Base-by-base conservation (phyloP, 2,888 invertebrate species). In the Sinhomidia bicolor region DNA sequence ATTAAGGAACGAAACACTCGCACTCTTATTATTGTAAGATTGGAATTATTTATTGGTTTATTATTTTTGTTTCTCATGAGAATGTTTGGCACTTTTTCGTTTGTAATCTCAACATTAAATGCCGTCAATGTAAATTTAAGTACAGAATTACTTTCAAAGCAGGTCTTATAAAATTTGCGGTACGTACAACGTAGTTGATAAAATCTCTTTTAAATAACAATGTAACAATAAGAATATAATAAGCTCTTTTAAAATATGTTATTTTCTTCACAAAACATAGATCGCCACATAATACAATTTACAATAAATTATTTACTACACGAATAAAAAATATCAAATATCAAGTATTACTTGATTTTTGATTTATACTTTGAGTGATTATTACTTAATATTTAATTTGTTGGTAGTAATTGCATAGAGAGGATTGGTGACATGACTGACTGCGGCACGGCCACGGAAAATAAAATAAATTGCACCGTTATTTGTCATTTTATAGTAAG, bases 161-260 rank as follows among this genome's bases (percentile, higher is more conserved):
- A 47, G 44, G 44, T 47, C 10, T 47, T 47, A 47, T 47, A 47
- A 47, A 7, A 54, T 54, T 12, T 17, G 9, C 20, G 44, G 44
- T 47, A 54, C 54, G 54, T 54, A 54, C 17, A 54, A 54, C 54
- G 54, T 17, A 54, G 26, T 5, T 62, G 17, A 62, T 29, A 26
- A 62, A 32, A 29, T 29, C 14, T 29, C 32, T 26, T 32, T 36
- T 36, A 36, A 36, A 36, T 7, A 26, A 62, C 62, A 62, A 29
- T 62, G 32, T 62, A 62, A 62, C 62, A 26, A 29, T 29, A 62
- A 26, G 26, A 62, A 62, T 62, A 62, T 26, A 62, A 29, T 62
- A 62, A 62, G 62, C 62, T 62, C 62, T 62, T 62, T 62, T 32
- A 62, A 62, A 62, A 62, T 54, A 54, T 54, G 54, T 54, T 54